Percentiles rank a stretch among this genome's conserved stretches.
These are phyloP conservation scores for Zele albiditarsus DNA, from an alignment of 2,888 invertebrate genomes.

Conservation along the genomic window DNA sequence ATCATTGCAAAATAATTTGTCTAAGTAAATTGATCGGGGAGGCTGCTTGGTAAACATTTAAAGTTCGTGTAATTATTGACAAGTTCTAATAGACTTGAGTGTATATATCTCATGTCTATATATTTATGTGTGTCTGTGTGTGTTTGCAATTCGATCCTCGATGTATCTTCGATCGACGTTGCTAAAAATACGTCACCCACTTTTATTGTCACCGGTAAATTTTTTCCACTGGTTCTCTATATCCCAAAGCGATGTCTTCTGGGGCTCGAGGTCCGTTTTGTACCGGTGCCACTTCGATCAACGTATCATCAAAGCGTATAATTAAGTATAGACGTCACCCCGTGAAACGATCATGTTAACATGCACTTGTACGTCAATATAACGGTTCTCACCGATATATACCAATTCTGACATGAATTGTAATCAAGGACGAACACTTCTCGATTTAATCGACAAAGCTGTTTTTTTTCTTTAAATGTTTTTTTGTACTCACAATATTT, in stretches of 20 bases:
- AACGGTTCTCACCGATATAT: background rate
- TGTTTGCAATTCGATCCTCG: slow-evolving; percentile 40
- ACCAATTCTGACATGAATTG: background rate
- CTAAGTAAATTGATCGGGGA: too few species aligned
- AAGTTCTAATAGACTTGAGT: too few species aligned
- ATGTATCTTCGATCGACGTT: slow-evolving; percentile 32
- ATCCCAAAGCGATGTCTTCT: slow-evolving; percentile 42
- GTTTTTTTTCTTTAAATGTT: too few species aligned
- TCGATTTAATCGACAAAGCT: too few species aligned
- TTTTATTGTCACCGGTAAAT: slow-evolving; percentile 38
- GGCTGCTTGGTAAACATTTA: too few species aligned
- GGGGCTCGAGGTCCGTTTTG: slow-evolving; percentile 49
- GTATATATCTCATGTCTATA: background rate
- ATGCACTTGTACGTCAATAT: background rate
- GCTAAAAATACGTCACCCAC: slow-evolving; percentile 52
- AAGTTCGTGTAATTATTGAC: too few species aligned
- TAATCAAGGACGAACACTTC: background rate
- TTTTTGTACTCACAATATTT: too few species aligned
- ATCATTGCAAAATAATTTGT: too few species aligned
- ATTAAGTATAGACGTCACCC: slow-evolving; percentile 44
- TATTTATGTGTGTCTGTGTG: background rate
- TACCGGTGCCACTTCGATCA: slow-evolving; percentile 39
- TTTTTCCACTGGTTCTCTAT: slow-evolving; percentile 45
- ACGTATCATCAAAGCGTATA: slow-evolving; percentile 45
- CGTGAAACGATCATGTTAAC: slow-evolving; percentile 1